These are phyloP conservation scores for Stigmatopora argus DNA, from an alignment of 2,113 vertebrate species.

Conservation along the genomic window DNA sequence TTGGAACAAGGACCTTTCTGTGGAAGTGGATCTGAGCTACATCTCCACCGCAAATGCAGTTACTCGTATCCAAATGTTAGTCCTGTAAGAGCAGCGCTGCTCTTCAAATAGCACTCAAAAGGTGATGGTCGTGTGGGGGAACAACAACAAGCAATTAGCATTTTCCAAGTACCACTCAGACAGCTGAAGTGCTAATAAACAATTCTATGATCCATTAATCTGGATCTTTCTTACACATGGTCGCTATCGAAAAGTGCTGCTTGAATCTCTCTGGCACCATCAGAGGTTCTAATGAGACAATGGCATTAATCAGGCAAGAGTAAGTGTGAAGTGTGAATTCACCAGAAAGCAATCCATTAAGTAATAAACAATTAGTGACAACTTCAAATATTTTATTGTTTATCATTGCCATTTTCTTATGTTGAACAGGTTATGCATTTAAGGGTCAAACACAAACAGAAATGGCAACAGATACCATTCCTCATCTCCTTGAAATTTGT, in stretches of 20 bases:
- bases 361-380: conserved; percentile 11
- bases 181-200: conserved; percentile 61
- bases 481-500: no score
- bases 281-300: conserved; percentile 54
- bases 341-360: conserved; percentile 16
- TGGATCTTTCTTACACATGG: conserved; percentile 50
- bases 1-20: conserved; percentile 23
- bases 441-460: neutral
- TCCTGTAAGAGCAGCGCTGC: conserved; percentile 27
- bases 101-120: conserved; percentile 53
- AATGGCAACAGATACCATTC: neutral
- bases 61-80: conserved; percentile 27
- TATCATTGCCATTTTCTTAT: conserved; percentile 4
- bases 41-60: conserved; percentile 33
- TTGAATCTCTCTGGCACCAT: conserved; percentile 41
- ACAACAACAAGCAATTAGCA: conserved; percentile 54
- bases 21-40: conserved; percentile 31
- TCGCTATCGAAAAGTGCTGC: conserved; percentile 44
- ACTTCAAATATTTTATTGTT: conserved; percentile 24
- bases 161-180: conserved; percentile 46
- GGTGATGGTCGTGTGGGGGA: conserved; percentile 40
- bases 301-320: conserved; percentile 49
- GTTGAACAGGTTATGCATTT: neutral
- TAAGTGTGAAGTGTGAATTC: conserved; percentile 35
- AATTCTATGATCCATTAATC: conserved; percentile 61